Evolutionary conservation across 1,140 invertebrate genomes (phyloP), one percentile per base, ranked within the genome.

Genomic region (Cydia fagiglandana): DNA sequence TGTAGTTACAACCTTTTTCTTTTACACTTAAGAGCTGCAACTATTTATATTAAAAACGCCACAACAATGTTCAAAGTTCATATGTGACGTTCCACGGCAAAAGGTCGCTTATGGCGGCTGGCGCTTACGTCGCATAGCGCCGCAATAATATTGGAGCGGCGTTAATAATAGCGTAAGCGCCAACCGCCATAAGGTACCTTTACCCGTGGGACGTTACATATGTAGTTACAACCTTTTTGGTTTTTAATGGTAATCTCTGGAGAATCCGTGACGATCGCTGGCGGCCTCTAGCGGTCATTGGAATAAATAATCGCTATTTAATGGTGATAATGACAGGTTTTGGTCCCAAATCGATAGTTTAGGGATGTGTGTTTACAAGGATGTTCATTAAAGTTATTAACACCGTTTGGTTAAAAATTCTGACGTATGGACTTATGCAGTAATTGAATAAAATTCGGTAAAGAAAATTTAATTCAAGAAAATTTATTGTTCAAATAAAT

Each of bases 201-300:
- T 24, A 24, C 24, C 24, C 24, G 24, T 24, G 24, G 24, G 24
- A 24, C 24, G 24, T 24, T 2, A 24, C 24, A 24, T 24, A 17
- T 56, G 17, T 15, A 56, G n/a, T 56, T 61, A 61, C 17, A 6
- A 20, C 53, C 53, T 20, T 61, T 20, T 9, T 7, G 2, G 0
- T 61, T 61, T 61, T 2, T 2, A 78, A 77, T 64, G 61, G 73
- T 77, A 77, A 75, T 78, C 78, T 76, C 24, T 7, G n/a, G 78
- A 75, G 70, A 77, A 61, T 61, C 56, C 68, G 61, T 70, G 13
- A 13, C 74, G 74, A 80, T 76, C 66, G 34, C 64, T 34, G 3
- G 7, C 38, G 34, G 34, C 17, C 66, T 20, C 64, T 34, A 4
- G 7, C 38, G 34, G 34, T 12, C 15, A 30, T 38, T 45, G 6